These are phyloP conservation scores for Threskiornis aethiopicus DNA, from an alignment of 2,797 vertebrate species.

Conservation along the genomic window DNA sequence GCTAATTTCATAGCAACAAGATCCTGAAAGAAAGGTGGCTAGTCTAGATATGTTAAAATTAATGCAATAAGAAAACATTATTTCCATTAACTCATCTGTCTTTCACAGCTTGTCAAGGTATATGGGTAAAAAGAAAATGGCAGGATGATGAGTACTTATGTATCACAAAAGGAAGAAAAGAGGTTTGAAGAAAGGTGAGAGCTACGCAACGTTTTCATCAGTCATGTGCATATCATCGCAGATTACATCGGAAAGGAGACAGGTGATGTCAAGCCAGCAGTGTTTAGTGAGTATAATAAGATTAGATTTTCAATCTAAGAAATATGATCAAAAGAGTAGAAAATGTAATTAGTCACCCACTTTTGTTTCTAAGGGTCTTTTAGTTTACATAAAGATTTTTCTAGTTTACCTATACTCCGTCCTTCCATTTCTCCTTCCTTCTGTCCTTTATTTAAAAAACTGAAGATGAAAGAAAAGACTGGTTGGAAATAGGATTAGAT, in stretches of 20 bases:
- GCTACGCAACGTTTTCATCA: accelerated
- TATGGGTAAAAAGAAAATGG: neutral
- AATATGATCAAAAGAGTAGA: neutral
- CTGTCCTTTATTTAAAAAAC: neutral
- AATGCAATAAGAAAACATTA: neutral
- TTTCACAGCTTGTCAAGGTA: neutral
- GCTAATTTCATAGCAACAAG: neutral
- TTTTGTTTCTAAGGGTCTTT: neutral
- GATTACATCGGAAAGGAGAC: neutral
- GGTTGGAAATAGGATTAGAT: neutral
- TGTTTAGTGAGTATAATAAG: neutral
- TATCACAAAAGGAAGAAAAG: neutral
- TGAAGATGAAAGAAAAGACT: neutral
- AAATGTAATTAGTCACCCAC: neutral
- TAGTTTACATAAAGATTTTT: neutral
- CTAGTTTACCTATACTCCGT: neutral
- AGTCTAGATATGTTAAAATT: neutral
- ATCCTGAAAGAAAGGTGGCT: neutral
- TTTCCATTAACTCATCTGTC: neutral
- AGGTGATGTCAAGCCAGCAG: neutral
- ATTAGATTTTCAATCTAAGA: neutral
- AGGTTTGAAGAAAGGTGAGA: neutral
- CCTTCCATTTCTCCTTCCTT: neutral
- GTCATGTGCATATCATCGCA: neutral
- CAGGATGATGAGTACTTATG: neutral